Conservation (phyloP, 2,113 vertebrate genomes). For the Nyctibius bracteatus region DNA sequence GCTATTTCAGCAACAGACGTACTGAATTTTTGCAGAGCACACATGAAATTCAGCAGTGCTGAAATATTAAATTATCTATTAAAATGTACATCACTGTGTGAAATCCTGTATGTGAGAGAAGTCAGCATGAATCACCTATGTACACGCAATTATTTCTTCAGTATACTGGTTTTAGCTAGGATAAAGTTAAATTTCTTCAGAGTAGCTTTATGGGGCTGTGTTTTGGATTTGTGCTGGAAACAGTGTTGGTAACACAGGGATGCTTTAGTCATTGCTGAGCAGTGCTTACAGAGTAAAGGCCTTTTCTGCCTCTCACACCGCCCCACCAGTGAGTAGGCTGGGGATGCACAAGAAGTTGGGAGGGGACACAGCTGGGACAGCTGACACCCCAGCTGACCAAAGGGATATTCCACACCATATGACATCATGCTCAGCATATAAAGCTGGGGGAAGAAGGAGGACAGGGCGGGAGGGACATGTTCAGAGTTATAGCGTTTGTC, state of each 20-base stretch:
- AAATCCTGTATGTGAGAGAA: neutral
- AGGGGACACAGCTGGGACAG: neutral
- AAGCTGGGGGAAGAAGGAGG: neutral
- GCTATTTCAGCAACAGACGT: neutral
- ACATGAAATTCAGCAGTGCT: neutral
- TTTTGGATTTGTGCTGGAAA: neutral
- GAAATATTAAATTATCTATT: neutral
- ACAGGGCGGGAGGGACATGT: neutral
- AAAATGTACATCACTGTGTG: neutral
- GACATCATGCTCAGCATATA: neutral
- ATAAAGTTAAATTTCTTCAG: neutral
- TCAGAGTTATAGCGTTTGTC: accelerated
- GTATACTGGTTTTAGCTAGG: neutral
- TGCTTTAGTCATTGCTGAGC: neutral
- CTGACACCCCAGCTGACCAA: neutral
- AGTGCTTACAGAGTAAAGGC: neutral
- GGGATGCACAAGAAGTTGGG: neutral
- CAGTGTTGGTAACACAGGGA: neutral
- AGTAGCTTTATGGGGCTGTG: neutral
- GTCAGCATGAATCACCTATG: neutral
- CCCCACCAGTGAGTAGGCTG: accelerated
- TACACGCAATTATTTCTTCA: neutral
- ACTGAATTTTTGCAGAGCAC: neutral
- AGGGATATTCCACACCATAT: neutral
- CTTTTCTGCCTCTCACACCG: neutral